phyloP scores from a whole-genome alignment of 2,888 invertebrate genomes.

The Unio delphinus region DNA sequence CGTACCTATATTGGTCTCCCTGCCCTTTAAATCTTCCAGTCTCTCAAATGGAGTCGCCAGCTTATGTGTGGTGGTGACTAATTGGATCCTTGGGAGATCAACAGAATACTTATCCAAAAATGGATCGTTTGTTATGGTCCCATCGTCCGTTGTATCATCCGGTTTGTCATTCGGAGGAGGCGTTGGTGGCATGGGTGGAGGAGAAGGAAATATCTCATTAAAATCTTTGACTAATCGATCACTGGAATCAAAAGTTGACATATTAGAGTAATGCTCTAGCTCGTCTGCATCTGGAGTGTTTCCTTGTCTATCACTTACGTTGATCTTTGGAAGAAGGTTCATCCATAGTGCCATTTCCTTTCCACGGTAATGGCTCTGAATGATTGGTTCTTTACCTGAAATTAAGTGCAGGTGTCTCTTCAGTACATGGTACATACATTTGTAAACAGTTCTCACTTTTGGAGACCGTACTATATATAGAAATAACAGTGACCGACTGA shows the following conservation, averaged over 20 bases:
- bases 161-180: slow-evolving; percentile 7
- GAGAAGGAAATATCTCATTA: slow-evolving; percentile 44
- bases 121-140: neutral
- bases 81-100: no score
- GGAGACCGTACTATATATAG: no score
- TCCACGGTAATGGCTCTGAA: slow-evolving; percentile 94
- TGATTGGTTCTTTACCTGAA: slow-evolving; percentile 84
- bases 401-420: no score
- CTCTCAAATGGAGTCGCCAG: no score
- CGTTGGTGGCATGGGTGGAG: slow-evolving; percentile 60
- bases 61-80: no score
- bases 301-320: slow-evolving; percentile 87
- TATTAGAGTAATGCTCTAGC: slow-evolving; percentile 86
- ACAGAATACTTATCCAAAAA: no score
- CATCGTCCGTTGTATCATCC: slow-evolving; percentile 6
- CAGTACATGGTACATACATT: no score
- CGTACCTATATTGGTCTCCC: neutral
- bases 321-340: slow-evolving; percentile 90
- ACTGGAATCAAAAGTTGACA: slow-evolving; percentile 87
- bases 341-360: slow-evolving; percentile 97
- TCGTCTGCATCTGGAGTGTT: slow-evolving; percentile 85
- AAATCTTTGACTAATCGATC: slow-evolving; percentile 77
- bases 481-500: no score
- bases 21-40: slow-evolving; percentile 2
- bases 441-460: no score